Base-by-base conservation (phyloP, 2,797 vertebrate species). In the Lacerta agilis region DNA sequence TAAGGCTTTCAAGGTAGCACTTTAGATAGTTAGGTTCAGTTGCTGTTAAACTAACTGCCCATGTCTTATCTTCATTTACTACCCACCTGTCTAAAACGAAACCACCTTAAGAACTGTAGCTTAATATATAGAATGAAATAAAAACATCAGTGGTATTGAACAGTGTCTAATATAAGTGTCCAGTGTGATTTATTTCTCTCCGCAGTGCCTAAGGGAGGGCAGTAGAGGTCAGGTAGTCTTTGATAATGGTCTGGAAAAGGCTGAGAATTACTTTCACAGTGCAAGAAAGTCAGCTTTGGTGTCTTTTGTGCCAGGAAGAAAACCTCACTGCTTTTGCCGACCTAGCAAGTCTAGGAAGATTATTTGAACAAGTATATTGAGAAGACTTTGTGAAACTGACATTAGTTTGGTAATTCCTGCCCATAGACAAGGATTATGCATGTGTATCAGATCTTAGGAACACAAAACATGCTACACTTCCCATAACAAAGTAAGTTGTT, bases 11-110 rank as follows among this genome's bases (percentile, higher is more conserved):
- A 43, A 27, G 79, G 33, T 89, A 29, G 85, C 86, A 79, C 2
- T 25, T 38, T 79, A 33, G 20, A 81, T 58, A 76, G 29, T 36
- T 91, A 73, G 71, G 88, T 89, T 49, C 75, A 87, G 43, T 23
- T 67, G n/a, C 79, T 91, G 77, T 87, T 91, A 93, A 87, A 85
- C 71, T 85, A 90, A 91, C 61, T 87, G 86, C 73, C 82, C 86
- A 33, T 55, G 79, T 79, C 82, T 90, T 67, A 83, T 55, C 86
- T 86, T 25, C 78, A 87, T 77, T 93, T 85, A 89, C 7, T 75
- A 58, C 89, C 83, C 82, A 92, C 43, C 79, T 88, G 20, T 79
- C 88, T 83, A 67, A 91, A 93, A 90, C 69, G 41, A 87, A 91
- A 92, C 85, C 4, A 86, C 58, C 41, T 84, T 85, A n/a, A 93